Evolutionary conservation across 2,113 vertebrate species (phyloP), one percentile per base, ranked within the genome.

Genomic region (Australoheros scitulus): DNA sequence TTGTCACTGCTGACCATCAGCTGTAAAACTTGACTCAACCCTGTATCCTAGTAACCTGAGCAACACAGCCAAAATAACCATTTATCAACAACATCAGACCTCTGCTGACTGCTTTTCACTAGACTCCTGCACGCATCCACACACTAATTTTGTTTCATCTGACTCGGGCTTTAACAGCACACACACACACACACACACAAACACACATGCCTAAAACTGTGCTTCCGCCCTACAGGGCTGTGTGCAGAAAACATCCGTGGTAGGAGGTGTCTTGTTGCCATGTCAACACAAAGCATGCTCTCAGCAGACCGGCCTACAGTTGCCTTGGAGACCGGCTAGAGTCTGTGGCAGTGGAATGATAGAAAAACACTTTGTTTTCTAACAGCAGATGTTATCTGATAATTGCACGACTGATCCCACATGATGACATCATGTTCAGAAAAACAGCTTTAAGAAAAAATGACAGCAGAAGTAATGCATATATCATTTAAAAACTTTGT

Each of bases 261-360:
- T 92, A 78, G 82, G 86, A 89, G 91, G 91, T 92, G 90, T 92
- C 91, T 84, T 80, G 95, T 95, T 95, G 82, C 91, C 92, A 95
- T 94, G 93, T 87, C 94, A 90, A 95, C 94, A 83, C 82, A 84
- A 92, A 90, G 84, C 93, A 87, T 92, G 85, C 57, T 88, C 92
- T 88, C 76, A 75, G 77, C 20, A 65, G 76, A 90, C 81, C 70
- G 82, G 84, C 82, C 84, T 83, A 82, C 88, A 83, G 95, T 95
- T 95, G 92, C 94, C 93, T 90, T 94, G 94, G 95, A 91, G 89
- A 95, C 92, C 80, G 61, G 75, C 65, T 60, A 72, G 88, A 86
- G 88, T 92, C 86, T 87, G 75, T 81, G 83, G 74, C 77, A 72
- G 41, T 24, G 34, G 81, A 92, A 92, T 76, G 9, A 89, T 88